Base-by-base conservation (phyloP, 2,113 vertebrate genomes). In the Thalassoma bifasciatum region DNA sequence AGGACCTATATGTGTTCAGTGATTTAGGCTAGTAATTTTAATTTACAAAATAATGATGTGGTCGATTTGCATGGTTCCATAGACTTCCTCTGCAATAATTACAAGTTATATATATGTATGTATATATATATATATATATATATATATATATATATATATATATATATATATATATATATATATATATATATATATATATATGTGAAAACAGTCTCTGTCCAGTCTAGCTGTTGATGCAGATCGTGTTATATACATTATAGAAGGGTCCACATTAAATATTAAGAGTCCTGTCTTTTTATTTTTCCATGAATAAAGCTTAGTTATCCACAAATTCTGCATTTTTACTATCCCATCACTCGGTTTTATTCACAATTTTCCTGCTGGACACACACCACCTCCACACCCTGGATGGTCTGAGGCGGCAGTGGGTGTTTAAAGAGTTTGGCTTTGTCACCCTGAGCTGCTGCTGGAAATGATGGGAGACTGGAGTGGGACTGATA, bases 401-500 rank as follows among this genome's bases (percentile, higher is more conserved):
- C 13, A 12, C 42, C 42, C 42, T 14, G 42, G 42, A 44, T 44
- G 42, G 13, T 44, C 13, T 1, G 12, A 46, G 17, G 44, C 44
- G 17, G 17, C 44, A 19, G 16, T 46, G 44, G 44, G 2, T 46
- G 14, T 46, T 46, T 19, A 6, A 19, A 46, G 17, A 17, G 60
- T 66, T 70, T 49, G 14, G 53, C 54, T 56, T 40, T 49, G 34
- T 34, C 46, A 62, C 66, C 36, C 21, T 21, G 38, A 54, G 60
- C 75, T 66, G 21, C 38, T 61, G 12, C 8, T 62, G 37, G 61
- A 61, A 83, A 46, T 26, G 34, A 69, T 50, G 44, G 8, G 23
- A 53, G 50, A 50, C 54, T 70, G 52, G 37, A 47, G 14, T 81
- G 34, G 65, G 75, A 85, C 74, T 74, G 73, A 86, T 84, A 44